Evolutionary conservation across 2,113 vertebrate genomes (phyloP), one percentile per base, ranked within the genome.

Genomic region (Onychorhynchus coronatus): DNA sequence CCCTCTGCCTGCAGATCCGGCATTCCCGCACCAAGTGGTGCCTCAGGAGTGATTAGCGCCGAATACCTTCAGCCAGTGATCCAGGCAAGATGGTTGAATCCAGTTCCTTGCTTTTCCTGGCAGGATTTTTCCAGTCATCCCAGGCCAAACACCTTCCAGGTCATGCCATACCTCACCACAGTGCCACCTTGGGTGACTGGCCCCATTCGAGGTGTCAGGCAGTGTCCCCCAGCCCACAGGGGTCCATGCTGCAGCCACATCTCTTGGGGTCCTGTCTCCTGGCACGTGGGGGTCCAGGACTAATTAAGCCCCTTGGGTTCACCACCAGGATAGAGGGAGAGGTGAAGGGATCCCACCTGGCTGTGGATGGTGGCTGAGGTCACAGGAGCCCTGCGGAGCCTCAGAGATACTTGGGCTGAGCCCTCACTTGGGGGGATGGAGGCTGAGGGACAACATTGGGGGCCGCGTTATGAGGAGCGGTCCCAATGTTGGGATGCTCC

Each of bases 1-100:
- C 15, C 20, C 44, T 58, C 23, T 0, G 0, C 18, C 31, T 0
- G 0, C 49, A 33, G 5, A 30, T 20, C 24, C 6, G 35, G 44
- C 7, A 3, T 27, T n/a, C 3, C 2, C 3, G 3, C 28, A 44
- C 52, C 3, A 3, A 39, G 30, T 0, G 0, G 47, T 1, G 7
- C 70, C 0, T 1, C 14, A 6, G 73, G 42, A 24, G 19, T 39
- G 52, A 50, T 77, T 41, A 22, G 13, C 1, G 2, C 42, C 5
- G 2, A 20, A 35, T n/a, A 11, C 47, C 59, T 77, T 58, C 89
- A 46, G 55, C 67, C 9, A 4, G 6, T 11, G 5, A 4, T 22
- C 41, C 61, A 4, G 5, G 50, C 11, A 1, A 44, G 37, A 5
- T 4, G 20, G 15, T 12, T 0, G 0, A 56, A 62, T 39, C 33